Conservation (phyloP, 2,113 vertebrate species). For the Rhynchomys soricoides region DNA sequence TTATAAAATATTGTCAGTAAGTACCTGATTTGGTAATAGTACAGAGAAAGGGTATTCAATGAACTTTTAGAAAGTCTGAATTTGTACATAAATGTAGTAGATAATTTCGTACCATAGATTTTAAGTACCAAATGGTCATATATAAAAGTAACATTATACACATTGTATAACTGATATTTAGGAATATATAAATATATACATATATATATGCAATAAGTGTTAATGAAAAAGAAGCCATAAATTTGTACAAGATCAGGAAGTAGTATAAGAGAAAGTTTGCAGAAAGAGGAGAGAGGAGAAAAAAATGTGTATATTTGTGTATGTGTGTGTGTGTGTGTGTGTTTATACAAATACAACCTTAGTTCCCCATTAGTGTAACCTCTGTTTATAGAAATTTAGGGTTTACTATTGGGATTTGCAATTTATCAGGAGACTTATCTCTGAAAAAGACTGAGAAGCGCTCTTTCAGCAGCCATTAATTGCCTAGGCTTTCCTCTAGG, state of each 20-base stretch:
- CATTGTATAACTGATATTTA: not conserved
- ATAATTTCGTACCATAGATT: not conserved
- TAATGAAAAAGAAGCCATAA: not conserved
- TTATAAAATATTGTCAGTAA: not conserved
- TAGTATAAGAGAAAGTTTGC: too few species aligned
- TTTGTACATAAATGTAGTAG: not conserved
- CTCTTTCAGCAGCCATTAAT: not conserved
- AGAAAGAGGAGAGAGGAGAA: not conserved
- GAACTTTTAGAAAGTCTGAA: not conserved
- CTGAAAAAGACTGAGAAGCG: not conserved
- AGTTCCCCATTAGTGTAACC: not conserved
- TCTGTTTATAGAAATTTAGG: too few species aligned
- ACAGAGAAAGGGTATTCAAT: not conserved
- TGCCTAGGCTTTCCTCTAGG: not conserved
- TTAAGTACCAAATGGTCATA: not conserved
- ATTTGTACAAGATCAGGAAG: not conserved
- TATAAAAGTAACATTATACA: not conserved
- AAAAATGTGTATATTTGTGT: not conserved
- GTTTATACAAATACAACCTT: not conserved
- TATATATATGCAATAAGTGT: not conserved
- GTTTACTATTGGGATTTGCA: not conserved
- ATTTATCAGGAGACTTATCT: not conserved
- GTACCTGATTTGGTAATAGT: not conserved
- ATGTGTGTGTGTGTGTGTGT: not conserved
- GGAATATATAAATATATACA: not conserved